Conservation (phyloP, 2,888 invertebrate species). For the Nemurella pictetii region DNA sequence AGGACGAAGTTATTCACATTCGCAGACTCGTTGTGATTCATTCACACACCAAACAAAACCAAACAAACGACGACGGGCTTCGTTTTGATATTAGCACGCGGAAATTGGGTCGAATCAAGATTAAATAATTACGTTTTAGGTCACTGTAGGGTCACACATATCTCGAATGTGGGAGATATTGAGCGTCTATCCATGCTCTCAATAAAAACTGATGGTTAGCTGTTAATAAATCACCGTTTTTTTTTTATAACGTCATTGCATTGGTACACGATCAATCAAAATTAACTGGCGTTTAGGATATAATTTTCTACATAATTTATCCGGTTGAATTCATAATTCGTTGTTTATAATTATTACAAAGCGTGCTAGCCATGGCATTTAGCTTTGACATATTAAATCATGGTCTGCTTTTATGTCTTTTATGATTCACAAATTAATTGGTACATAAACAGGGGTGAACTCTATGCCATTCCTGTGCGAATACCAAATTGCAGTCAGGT, state of each 20-base stretch:
- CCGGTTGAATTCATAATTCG: neutral
- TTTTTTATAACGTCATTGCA: neutral
- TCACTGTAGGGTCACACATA: neutral
- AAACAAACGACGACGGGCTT: neutral
- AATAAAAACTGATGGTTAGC: neutral
- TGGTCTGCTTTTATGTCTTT: neutral
- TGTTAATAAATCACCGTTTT: neutral
- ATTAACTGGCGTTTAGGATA: neutral
- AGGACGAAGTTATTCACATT: neutral
- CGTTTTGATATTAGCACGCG: neutral
- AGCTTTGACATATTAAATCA: neutral
- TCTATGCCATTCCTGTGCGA: neutral
- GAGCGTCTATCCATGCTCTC: neutral
- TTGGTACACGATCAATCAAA: constrained; percentile 15
- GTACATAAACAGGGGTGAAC: neutral
- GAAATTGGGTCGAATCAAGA: neutral
- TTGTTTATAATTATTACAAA: neutral
- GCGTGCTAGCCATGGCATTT: neutral
- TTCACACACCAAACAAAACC: neutral
- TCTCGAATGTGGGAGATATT: neutral
- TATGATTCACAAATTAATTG: neutral
- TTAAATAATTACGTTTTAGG: neutral
- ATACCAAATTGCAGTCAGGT: neutral
- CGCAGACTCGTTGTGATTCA: neutral
- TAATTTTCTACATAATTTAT: neutral